Percentiles rank a stretch among this genome's conserved stretches.
Conservation (phyloP, 2,888 invertebrate species). For the Hemithea aestivaria region DNA sequence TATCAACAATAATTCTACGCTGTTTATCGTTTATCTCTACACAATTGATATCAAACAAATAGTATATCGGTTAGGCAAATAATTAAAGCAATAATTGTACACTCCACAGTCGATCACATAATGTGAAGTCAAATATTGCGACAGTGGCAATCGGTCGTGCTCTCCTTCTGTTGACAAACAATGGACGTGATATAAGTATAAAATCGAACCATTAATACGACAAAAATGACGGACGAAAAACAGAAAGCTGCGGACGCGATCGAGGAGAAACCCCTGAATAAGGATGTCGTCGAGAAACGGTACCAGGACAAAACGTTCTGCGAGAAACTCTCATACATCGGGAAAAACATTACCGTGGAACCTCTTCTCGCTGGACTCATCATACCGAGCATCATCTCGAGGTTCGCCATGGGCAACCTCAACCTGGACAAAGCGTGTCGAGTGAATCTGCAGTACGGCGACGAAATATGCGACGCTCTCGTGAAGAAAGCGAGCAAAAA, state of each 20-base stretch:
- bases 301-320: slow-evolving; percentile 52
- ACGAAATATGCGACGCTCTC: slow-evolving; percentile 61
- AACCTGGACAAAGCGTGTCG: slow-evolving; percentile 71
- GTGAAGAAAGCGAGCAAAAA: slow-evolving; percentile 63
- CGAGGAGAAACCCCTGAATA: slow-evolving; percentile 63
- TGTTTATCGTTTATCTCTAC: slow-evolving; percentile 56
- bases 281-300: slow-evolving; percentile 34
- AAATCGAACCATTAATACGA: slow-evolving; percentile 18
- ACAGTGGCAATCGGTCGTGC: slow-evolving; percentile 38
- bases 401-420: slow-evolving; percentile 81
- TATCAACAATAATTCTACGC: slow-evolving; percentile 38
- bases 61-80: slow-evolving; percentile 64
- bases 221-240: slow-evolving; percentile 56
- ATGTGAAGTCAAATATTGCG: slow-evolving; percentile 53
- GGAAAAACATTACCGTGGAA: slow-evolving; percentile 83
- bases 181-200: slow-evolving; percentile 39
- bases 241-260: slow-evolving; percentile 40
- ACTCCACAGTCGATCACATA: slow-evolving; percentile 41
- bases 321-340: slow-evolving; percentile 53
- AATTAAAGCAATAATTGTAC: slow-evolving; percentile 48
- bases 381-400: slow-evolving; percentile 82
- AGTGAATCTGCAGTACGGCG: slow-evolving; percentile 55
- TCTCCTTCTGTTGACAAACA: slow-evolving; percentile 42
- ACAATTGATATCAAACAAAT: slow-evolving; percentile 70
- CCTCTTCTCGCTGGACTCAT: slow-evolving; percentile 85